Conservation (phyloP, 2,797 vertebrate genomes). For the Siniperca undulata region DNA sequence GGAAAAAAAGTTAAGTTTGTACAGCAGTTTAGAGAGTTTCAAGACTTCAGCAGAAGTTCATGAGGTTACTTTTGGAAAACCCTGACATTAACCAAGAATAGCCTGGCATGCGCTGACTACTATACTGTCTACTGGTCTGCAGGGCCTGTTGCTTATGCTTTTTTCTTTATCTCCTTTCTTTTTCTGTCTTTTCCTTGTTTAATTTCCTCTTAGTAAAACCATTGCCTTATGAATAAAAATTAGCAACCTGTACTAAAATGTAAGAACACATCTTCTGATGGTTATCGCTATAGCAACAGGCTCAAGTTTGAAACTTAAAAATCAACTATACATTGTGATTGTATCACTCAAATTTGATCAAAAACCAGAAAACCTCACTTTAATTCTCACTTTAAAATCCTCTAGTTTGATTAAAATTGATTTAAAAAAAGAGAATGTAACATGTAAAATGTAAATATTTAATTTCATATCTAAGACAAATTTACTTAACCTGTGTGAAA, state of each 20-base stretch:
- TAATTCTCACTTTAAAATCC: neutral
- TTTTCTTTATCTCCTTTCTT: neutral
- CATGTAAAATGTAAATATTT: neutral
- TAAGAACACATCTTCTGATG: neutral
- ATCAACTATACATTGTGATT: neutral
- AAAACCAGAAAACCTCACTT: neutral
- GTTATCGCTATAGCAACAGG: neutral
- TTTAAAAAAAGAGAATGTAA: neutral
- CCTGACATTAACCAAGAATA: no score
- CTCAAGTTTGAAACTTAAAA: neutral
- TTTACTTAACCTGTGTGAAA: neutral
- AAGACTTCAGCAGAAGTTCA: neutral
- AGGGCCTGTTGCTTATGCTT: neutral
- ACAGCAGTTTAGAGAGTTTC: neutral
- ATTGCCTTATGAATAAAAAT: neutral
- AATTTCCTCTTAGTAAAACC: neutral
- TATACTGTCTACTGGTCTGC: neutral
- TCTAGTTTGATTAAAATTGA: neutral
- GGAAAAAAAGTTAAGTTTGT: conserved; percentile 7
- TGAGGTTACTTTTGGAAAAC: neutral
- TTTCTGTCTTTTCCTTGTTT: neutral
- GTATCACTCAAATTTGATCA: neutral
- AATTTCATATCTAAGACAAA: neutral
- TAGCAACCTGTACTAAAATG: neutral
- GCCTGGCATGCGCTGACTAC: neutral